Base-by-base conservation (phyloP, 2,113 vertebrate species). In the Callipepla squamata region DNA sequence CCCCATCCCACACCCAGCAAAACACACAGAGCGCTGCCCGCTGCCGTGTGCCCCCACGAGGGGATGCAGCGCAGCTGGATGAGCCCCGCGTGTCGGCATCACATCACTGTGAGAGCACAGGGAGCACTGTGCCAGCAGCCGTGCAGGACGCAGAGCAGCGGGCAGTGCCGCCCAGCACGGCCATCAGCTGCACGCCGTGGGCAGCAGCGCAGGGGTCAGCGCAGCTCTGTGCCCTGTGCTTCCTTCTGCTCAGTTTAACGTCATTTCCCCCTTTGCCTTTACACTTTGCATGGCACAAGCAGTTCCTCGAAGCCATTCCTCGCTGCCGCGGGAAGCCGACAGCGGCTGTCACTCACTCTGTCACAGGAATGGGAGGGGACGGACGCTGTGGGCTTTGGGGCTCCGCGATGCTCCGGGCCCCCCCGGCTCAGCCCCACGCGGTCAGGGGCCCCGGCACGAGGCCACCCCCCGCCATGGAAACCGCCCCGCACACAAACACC, bases 401-500 rank as follows among this genome's bases (percentile, higher is more conserved):
- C 50, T 50, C 16, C 16, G 7, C 1, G 2, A 1, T 11, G 9
- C 21, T 42, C 59, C 4, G 85, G 72, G 45, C 34, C 51, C 61
- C 11, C 45, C 20, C 17, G 21, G 12, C 1, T 68, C 15, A 4
- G 15, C 77, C 26, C 26, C 21, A 22, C 57, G 22, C n/a, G 7
- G 20, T 26, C 14, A 7, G 25, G 25, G 38, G 61, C 61, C 38
- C 7, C 36, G 36, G 59, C 50, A 5, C 2, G 8, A 63, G 21
- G 23, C 44, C 18, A 4, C 28, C 25, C 47, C 22, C 47, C 81
- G 47, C 63, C 78, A 89, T 76, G 74, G 86, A 93, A 96, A 94
- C 95, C 67, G 16, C 72, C 72, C 70, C 12, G 11, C 70, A 8
- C 67, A 93, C 81, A 30, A 92, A 93, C 87, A 92, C 89, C 90